A percentile compares a stretch with the other conserved stretches of the same genome.
These are phyloP conservation scores for Polypterus senegalus DNA, from an alignment of 2,113 vertebrate species.

Conservation along the genomic window DNA sequence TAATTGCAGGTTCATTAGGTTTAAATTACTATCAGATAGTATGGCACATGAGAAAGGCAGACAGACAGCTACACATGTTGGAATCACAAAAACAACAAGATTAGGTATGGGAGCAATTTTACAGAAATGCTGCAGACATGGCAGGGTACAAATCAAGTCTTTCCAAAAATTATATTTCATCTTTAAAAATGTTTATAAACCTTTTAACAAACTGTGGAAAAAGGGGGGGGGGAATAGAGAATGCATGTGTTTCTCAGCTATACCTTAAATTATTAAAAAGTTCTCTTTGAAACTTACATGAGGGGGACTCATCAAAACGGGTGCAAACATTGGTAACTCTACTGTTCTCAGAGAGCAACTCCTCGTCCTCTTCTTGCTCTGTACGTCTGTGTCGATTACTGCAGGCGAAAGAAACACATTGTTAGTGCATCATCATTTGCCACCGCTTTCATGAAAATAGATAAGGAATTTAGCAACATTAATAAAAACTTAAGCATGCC, in stretches of 20 bases:
- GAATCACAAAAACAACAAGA: too few relatives aligned
- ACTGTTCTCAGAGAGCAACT: slow-evolving; percentile 85
- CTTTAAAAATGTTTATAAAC: background rate
- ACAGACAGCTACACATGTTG: too few relatives aligned
- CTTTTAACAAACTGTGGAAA: too few relatives aligned
- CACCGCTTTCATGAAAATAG: background rate
- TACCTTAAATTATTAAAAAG: slow-evolving; percentile 5
- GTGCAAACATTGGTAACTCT: slow-evolving; percentile 90
- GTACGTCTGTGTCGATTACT: slow-evolving; percentile 91
- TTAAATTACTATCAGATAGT: too few relatives aligned
- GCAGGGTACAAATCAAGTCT: too few relatives aligned
- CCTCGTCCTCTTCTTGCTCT: slow-evolving; percentile 94
- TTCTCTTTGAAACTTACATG: slow-evolving; percentile 57
- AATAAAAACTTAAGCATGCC: background rate
- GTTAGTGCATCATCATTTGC: background rate
- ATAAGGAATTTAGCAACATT: background rate
- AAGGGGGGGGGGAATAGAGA: background rate
- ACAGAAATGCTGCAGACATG: too few relatives aligned
- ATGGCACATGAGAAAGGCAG: too few relatives aligned
- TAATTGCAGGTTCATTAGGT: too few relatives aligned
- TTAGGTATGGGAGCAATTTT: too few relatives aligned
- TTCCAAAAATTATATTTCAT: too few relatives aligned
- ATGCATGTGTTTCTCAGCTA: background rate
- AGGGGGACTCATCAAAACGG: slow-evolving; percentile 89
- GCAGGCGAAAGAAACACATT: slow-evolving; percentile 1